Conservation (phyloP, 64 coral and sea anemone genomes). For the Stylophora pistillata region DNA sequence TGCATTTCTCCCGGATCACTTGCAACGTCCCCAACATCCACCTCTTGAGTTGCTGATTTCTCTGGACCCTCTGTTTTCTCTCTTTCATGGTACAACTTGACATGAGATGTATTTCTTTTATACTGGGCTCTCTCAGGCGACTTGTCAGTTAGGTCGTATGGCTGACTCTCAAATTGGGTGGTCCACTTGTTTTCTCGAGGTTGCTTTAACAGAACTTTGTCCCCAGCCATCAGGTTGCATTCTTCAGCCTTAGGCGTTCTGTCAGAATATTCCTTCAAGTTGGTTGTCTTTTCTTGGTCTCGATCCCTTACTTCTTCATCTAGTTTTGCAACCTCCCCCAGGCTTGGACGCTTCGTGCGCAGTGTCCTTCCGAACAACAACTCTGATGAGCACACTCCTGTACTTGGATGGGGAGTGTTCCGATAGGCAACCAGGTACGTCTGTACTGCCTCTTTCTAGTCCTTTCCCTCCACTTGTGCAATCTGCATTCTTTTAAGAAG, state of each 20-base stretch:
- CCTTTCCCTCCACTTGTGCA: too few relatives aligned
- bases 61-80: too few relatives aligned
- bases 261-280: background rate
- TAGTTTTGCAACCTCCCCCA: background rate
- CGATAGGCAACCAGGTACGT: too few relatives aligned
- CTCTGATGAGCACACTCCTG: too few relatives aligned
- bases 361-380: background rate
- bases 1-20: background rate
- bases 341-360: background rate
- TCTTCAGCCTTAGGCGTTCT: background rate
- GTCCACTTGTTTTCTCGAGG: background rate
- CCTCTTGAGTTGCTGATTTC: too few relatives aligned
- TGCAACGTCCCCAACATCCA: background rate
- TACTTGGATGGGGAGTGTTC: too few relatives aligned
- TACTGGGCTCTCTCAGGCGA: background rate
- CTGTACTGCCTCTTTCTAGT: too few relatives aligned
- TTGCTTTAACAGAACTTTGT: background rate
- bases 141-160: background rate
- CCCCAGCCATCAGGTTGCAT: background rate
- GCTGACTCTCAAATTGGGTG: background rate
- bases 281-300: background rate
- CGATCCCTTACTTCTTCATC: constrained; percentile 3
- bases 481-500: too few relatives aligned
- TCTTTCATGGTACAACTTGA: too few relatives aligned
- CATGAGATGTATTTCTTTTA: too few relatives aligned